phyloP scores from a whole-genome alignment of 2,113 vertebrate species.

The Nicator chloris region DNA sequence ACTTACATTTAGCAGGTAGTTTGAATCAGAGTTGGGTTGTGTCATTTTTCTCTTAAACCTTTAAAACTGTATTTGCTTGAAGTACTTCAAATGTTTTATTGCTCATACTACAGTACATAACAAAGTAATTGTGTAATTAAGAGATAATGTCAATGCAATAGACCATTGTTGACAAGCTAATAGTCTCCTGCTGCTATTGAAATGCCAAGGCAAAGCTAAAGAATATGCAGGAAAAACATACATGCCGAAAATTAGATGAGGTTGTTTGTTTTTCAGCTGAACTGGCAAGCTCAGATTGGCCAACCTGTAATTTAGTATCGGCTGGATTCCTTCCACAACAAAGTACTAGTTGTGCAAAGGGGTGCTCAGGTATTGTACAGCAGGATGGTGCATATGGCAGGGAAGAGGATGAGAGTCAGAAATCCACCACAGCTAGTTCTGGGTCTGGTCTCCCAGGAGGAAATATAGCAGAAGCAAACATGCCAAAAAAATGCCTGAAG shows the following conservation, averaged over 20 bases:
- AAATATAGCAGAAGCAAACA: background rate
- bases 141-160: conserved; percentile 73
- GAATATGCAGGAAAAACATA: conserved; percentile 41
- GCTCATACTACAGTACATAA: conserved; percentile 63
- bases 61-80: conserved; percentile 55
- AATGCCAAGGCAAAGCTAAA: conserved; percentile 61
- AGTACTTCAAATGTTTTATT: conserved; percentile 71
- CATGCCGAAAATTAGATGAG: conserved; percentile 22
- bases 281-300: conserved; percentile 9
- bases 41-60: conserved; percentile 14
- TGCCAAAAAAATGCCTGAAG: background rate
- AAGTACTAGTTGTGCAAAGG: background rate
- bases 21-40: background rate
- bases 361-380: background rate
- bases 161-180: conserved; percentile 75
- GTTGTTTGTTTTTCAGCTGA: conserved; percentile 36
- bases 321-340: background rate
- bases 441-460: background rate
- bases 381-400: background rate
- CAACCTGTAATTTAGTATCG: background rate
- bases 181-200: conserved; percentile 62
- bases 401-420: background rate
- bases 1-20: conserved; percentile 19
- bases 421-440: background rate
- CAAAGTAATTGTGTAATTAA: conserved; percentile 77